Conservation (phyloP, 2,888 invertebrate species). For the Habroteleia sp. region DNA sequence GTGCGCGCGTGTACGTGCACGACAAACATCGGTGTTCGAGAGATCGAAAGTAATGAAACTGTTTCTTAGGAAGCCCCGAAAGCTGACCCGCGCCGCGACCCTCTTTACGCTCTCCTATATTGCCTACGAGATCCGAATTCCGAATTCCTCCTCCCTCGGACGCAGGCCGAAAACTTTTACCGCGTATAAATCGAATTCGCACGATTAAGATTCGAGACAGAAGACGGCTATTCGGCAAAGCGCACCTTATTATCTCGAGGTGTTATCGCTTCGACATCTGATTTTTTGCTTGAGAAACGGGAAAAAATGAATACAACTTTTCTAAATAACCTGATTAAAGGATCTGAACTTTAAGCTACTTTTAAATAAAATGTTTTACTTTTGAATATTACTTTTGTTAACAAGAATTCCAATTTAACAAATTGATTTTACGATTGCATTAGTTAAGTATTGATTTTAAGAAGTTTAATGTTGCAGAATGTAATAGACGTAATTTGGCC, state of each 20-base stretch:
- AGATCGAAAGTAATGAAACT: slow-evolving; percentile 80
- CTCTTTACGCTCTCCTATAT: slow-evolving; percentile 70
- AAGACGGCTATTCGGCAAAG: slow-evolving; percentile 45
- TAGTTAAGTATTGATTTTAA: too few relatives aligned
- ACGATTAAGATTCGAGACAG: slow-evolving; percentile 64
- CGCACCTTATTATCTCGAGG: slow-evolving; percentile 55
- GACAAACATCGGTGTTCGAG: slow-evolving; percentile 40
- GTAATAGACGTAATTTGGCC: too few relatives aligned
- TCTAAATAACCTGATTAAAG: too few relatives aligned
- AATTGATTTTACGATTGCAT: too few relatives aligned
- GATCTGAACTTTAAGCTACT: too few relatives aligned
- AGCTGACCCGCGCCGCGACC: slow-evolving; percentile 71
- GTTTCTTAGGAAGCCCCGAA: slow-evolving; percentile 74
- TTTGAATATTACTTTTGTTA: too few relatives aligned
- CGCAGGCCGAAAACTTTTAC: slow-evolving; percentile 58
- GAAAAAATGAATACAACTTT: too few relatives aligned
- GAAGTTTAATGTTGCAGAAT: too few relatives aligned
- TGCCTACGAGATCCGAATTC: slow-evolving; percentile 77
- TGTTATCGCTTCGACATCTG: slow-evolving; percentile 57
- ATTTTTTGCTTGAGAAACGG: slow-evolving; percentile 34
- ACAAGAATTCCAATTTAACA: too few relatives aligned
- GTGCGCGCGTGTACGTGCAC: slow-evolving; percentile 21
- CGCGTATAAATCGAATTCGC: slow-evolving; percentile 65
- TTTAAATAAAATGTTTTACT: too few relatives aligned
- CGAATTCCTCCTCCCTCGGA: slow-evolving; percentile 59